Base-by-base conservation (phyloP, 2,888 invertebrate genomes). In the Habrosyne pyritoides region DNA sequence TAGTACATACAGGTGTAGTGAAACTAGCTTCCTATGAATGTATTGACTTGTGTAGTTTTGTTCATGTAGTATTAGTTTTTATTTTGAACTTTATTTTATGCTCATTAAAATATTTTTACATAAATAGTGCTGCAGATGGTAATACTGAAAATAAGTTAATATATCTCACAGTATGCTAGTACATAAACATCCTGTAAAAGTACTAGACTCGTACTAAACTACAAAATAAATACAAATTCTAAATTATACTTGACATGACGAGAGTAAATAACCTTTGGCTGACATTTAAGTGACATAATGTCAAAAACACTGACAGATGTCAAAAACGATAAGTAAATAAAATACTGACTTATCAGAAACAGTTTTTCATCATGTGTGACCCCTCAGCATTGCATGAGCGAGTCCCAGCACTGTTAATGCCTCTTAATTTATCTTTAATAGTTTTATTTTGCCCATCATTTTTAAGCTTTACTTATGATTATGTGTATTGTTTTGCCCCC, bases 401-500 rank as follows among this genome's bases (percentile, higher is more conserved):
- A 60, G 60, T 69, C 63, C 73, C 67, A 73, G 68, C 74, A 76
- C 69, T 55, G 49, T 66, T 68, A 68, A 63, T 67, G 63, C 71
- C 63, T 49, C 47, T 48, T 49, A 53, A 56, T 53, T 56, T 59
- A 49, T 49, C 21, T n/a, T 53, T 53, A 65, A 65, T 62, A 63
- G 61, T 63, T 61, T 68, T 72, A 73, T 59, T 71, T 72, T 62
- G 59, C 69, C 61, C 75, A 66, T 49, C 63, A 57, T 66, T 60
- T 55, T 52, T 60, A 76, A 79, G 87, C 87, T 88, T 88, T 75
- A 79, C 84, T 86, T 74, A 87, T 81, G 77, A 80, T 65, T 57
- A 78, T 77, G 70, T 83, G 81, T 87, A 79, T 86, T 79, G 85
- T 87, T 83, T 85, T 82, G 77, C 86, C 84, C 86, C 86, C 87